phyloP scores from a whole-genome alignment of 1,140 invertebrate genomes.

The Drosophila bocki region DNA sequence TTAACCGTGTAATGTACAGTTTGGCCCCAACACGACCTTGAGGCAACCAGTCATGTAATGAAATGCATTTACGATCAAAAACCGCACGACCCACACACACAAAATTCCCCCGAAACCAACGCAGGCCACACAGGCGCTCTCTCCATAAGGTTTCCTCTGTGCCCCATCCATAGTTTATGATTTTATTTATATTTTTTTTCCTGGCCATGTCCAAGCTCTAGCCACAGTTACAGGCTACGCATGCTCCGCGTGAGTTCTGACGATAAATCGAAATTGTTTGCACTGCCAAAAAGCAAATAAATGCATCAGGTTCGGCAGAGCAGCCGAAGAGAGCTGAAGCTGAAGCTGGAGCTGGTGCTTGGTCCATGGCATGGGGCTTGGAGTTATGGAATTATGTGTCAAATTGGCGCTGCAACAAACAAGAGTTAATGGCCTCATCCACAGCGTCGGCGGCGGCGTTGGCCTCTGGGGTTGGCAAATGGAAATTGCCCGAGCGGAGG shows the following conservation, averaged over 20 bases:
- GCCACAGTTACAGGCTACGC: constrained; percentile 50
- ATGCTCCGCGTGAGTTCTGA: constrained; percentile 78
- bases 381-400: constrained; percentile 83
- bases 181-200: constrained; percentile 8
- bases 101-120: constrained; percentile 17
- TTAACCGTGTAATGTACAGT: constrained; percentile 14
- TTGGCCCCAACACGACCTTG: constrained; percentile 71
- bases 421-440: constrained; percentile 74
- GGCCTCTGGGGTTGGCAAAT: constrained; percentile 53
- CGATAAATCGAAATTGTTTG: constrained; percentile 83
- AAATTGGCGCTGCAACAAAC: constrained; percentile 72
- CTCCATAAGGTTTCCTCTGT: constrained; percentile 9
- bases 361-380: constrained; percentile 39
- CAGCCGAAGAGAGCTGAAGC: not conserved
- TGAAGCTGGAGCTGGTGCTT: not conserved
- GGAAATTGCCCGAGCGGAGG: constrained; percentile 56
- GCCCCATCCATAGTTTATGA: not conserved
- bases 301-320: constrained; percentile 63
- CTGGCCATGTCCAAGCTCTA: constrained; percentile 6
- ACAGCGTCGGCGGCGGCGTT: constrained; percentile 20
- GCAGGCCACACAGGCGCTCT: constrained; percentile 42
- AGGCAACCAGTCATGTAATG: constrained; percentile 79
- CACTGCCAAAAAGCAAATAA: constrained; percentile 83
- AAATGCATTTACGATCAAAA: constrained; percentile 81
- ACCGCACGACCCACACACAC: constrained; percentile 75